Evolutionary conservation across 2,113 vertebrate species (phyloP).

Genomic region (Abramis brama): DNA sequence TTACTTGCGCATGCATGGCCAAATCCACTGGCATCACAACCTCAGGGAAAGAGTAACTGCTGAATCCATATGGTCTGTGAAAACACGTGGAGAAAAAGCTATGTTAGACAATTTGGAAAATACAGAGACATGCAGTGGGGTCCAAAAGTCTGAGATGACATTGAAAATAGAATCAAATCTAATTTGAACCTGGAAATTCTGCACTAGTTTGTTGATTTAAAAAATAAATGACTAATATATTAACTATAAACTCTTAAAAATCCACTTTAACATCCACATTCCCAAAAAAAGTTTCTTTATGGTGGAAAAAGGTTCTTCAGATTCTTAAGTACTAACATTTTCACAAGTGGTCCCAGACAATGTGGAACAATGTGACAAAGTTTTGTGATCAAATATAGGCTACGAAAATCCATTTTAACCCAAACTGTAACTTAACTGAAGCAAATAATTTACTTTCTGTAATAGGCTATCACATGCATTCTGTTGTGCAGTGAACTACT

Average conservation of each 20-base stretch:
- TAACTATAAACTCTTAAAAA: too few relatives aligned
- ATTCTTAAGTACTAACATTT: background rate
- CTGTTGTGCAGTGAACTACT: background rate
- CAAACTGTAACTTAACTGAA: background rate
- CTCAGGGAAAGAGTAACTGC: background rate
- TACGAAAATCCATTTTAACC: background rate
- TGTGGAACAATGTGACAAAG: background rate
- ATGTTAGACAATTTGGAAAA: background rate
- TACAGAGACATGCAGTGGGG: background rate
- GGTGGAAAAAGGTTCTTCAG: too few relatives aligned
- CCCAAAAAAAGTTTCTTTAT: too few relatives aligned
- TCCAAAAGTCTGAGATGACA: background rate
- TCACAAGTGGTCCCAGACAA: background rate
- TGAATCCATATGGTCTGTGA: slow-evolving; percentile 54
- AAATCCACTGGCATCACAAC: slow-evolving; percentile 69
- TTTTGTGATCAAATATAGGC: background rate
- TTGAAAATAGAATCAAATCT: background rate
- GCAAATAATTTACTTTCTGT: background rate
- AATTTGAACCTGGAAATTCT: background rate
- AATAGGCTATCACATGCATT: background rate
- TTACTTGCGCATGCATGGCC: slow-evolving; percentile 60
- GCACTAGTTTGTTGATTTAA: too few relatives aligned
- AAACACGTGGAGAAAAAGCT: slow-evolving; percentile 13
- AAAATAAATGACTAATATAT: background rate
- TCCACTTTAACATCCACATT: too few relatives aligned